Conservation (phyloP, 2,113 vertebrate genomes). For the Oceanodroma tethys region DNA sequence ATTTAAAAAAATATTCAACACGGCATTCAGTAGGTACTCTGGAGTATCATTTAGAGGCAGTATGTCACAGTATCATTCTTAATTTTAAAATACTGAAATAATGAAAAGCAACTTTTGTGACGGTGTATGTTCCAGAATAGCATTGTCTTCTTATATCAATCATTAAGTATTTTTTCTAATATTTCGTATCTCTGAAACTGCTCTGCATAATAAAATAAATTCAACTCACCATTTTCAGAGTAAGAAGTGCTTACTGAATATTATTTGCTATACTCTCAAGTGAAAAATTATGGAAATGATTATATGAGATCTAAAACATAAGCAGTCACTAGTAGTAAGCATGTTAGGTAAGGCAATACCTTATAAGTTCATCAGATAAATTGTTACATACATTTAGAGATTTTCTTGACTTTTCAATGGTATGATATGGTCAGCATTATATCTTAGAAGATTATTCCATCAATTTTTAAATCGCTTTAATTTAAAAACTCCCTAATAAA, state of each 20-base stretch:
- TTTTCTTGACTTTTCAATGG: constrained; percentile 1
- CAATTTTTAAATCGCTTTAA: neutral
- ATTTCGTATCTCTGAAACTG: constrained; percentile 19
- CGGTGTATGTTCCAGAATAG: neutral
- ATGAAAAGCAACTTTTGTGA: neutral
- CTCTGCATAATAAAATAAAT: constrained; percentile 12
- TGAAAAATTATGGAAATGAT: constrained; percentile 30
- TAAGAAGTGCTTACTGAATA: constrained; percentile 31
- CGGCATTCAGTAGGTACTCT: neutral
- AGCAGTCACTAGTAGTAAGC: constrained; percentile 19
- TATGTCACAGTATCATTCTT: neutral
- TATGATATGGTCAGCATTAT: neutral
- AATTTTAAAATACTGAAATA: neutral
- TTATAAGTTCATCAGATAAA: neutral
- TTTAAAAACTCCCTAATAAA: neutral
- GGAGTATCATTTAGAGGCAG: neutral
- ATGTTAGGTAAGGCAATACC: neutral
- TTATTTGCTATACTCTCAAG: constrained; percentile 11
- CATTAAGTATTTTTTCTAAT: constrained; percentile 31
- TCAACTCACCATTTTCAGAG: constrained; percentile 19
- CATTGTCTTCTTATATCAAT: constrained; percentile 13
- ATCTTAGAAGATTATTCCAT: neutral
- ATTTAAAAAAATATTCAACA: neutral
- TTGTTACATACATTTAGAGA: neutral
- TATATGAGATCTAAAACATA: constrained; percentile 4